These are phyloP conservation scores for Pandion haliaetus DNA, from an alignment of 2,113 vertebrate species.

Conservation along the genomic window DNA sequence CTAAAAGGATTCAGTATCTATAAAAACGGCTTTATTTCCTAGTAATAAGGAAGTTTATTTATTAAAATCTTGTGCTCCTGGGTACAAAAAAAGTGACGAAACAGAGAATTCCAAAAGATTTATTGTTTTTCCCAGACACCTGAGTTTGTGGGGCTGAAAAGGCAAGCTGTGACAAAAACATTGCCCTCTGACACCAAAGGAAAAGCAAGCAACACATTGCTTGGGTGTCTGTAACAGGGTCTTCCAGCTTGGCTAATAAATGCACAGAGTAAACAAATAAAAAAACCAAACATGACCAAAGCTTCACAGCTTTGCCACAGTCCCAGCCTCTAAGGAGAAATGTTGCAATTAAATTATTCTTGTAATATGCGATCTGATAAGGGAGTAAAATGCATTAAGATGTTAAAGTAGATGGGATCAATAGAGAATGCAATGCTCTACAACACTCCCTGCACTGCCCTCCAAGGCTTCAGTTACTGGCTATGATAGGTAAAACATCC, in stretches of 20 bases:
- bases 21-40: not conserved
- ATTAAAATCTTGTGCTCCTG: not conserved
- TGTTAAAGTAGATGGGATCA: not conserved
- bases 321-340: not conserved
- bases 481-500: not conserved
- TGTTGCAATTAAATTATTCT: not conserved
- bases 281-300: not conserved
- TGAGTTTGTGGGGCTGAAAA: not conserved
- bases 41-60: not conserved
- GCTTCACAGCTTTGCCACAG: not conserved
- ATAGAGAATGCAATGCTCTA: not conserved
- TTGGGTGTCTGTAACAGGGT: not conserved
- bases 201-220: not conserved
- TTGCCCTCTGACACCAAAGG: not conserved
- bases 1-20: not conserved
- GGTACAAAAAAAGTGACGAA: not conserved
- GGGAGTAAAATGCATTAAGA: not conserved
- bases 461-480: not conserved
- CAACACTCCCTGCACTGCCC: not conserved
- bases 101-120: not conserved
- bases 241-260: not conserved
- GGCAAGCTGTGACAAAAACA: not conserved
- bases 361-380: not conserved
- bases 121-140: not conserved
- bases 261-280: not conserved